Base-by-base conservation (phyloP, 2,113 vertebrate species). In the Pycnonotus jocosus region DNA sequence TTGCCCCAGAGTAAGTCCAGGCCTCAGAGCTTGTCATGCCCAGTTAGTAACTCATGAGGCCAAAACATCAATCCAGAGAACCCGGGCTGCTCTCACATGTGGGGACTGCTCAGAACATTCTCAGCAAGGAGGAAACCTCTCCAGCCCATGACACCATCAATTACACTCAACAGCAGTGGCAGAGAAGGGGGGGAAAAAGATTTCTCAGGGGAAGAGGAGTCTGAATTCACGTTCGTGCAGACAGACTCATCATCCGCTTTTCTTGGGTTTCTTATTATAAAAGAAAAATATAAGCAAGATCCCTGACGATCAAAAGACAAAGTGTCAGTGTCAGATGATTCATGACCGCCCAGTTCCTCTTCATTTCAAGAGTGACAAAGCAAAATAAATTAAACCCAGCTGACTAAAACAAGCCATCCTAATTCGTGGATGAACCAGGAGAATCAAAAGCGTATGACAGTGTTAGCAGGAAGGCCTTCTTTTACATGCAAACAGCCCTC, bases 391-490 rank as follows among this genome's bases (percentile, higher is more conserved):
- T 53, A 92, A 96, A 95, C 24, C 96, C 97, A 97, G 96, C 95
- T 97, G 96, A 95, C 95, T 96, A 88, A 94, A 97, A 95, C 95
- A 97, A 97, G 95, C 88, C 88, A 4, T 91, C 92, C 93, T 92
- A 94, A 95, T 87, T 95, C 95, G 93, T 53, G 74, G 96, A 93
- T 82, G 95, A 96, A 94, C 93, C 92, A 81, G 94, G 94, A 96
- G 94, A 97, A 97, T 96, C 93, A 97, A 96, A 95, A 97, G 79
- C 96, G 61, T 96, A 97, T 97, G 97, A 97, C 97, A 95, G 79
- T 24, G 70, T 91, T 95, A 73, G 93, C 80, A 92, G 96, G 91
- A 95, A 95, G 90, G 61, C 69, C 76, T 95, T 62, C 96, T 97
- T 94, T 96, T 96, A 96, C 97, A 97, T 96, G 97, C 97, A 97